Percentiles rank a stretch among this genome's conserved stretches.
Evolutionary conservation across 1,140 invertebrate genomes (phyloP).

Genomic region (Orussus abietinus): DNA sequence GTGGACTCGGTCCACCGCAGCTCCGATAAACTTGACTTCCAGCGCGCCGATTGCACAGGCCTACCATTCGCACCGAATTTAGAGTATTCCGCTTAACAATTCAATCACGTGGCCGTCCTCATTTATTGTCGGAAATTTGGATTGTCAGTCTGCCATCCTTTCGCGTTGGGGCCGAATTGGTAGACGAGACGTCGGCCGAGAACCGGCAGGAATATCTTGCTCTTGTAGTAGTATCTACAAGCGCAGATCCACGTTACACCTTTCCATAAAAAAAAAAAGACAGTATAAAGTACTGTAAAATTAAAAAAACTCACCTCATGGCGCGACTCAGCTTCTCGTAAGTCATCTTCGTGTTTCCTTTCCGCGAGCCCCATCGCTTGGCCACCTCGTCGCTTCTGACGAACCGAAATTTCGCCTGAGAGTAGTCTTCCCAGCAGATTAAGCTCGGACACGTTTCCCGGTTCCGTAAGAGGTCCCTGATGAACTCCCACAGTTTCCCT

Average conservation of each 20-base stretch:
- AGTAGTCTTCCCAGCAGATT: slow-evolving; percentile 85
- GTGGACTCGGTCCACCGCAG: too few relatives aligned
- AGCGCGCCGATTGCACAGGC: too few relatives aligned
- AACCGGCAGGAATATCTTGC: slow-evolving; percentile 75
- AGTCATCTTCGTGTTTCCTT: slow-evolving; percentile 87
- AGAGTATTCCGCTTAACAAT: too few relatives aligned
- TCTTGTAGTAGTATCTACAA: slow-evolving; percentile 87
- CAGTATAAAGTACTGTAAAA: slow-evolving; percentile 4
- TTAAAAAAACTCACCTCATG: slow-evolving; percentile 68
- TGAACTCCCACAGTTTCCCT: slow-evolving; percentile 75
- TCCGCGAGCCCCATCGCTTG: slow-evolving; percentile 80
- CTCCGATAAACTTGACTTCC: too few relatives aligned
- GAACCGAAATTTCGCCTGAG: slow-evolving; percentile 82
- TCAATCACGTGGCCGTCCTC: too few relatives aligned
- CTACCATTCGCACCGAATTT: too few relatives aligned
- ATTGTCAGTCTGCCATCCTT: slow-evolving; percentile 67
- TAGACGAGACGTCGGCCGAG: slow-evolving; percentile 79
- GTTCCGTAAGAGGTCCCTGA: slow-evolving; percentile 73
- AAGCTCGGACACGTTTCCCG: slow-evolving; percentile 72
- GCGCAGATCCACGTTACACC: too few relatives aligned
- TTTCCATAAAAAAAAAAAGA: slow-evolving; percentile 29
- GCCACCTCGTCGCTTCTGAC: slow-evolving; percentile 87
- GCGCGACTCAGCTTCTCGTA: slow-evolving; percentile 91
- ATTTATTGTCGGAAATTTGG: slow-evolving; percentile 59
- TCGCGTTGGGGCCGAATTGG: slow-evolving; percentile 79